A percentile compares a stretch with the other conserved stretches of the same genome.
Evolutionary conservation across 2,113 vertebrate species (phyloP).

Genomic region (Alces alces): DNA sequence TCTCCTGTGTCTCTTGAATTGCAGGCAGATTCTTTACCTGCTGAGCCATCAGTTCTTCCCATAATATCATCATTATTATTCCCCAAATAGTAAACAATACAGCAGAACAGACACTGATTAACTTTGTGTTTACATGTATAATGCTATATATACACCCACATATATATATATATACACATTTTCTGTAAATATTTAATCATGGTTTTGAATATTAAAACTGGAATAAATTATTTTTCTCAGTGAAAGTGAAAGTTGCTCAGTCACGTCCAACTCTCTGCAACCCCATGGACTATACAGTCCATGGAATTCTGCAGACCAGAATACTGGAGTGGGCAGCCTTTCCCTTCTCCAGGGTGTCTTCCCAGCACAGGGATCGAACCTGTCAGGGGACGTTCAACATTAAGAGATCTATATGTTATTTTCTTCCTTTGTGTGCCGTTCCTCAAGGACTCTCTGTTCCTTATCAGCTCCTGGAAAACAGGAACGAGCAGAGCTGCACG

Average conservation of each 20-base stretch:
- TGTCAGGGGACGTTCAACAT: too few species aligned
- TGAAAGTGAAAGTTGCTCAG: not conserved
- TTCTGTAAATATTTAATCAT: not conserved
- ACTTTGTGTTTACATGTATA: not conserved
- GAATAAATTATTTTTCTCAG: not conserved
- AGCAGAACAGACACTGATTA: not conserved
- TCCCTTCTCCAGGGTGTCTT: not conserved
- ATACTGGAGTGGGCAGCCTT: not conserved
- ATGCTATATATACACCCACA: not conserved
- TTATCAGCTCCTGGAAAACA: too few species aligned
- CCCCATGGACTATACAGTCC: not conserved
- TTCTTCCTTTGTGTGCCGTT: too few species aligned
- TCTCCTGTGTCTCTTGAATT: not conserved
- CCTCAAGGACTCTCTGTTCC: too few species aligned
- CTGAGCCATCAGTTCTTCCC: not conserved
- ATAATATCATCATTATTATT: not conserved
- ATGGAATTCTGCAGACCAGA: not conserved
- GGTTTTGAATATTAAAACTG: not conserved
- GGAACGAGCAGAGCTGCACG: too few species aligned
- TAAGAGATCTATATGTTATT: too few species aligned
- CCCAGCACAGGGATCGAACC: not conserved
- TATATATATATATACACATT: fast-evolving
- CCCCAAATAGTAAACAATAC: not conserved
- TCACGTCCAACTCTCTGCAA: not conserved
- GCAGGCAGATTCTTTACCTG: not conserved